A percentile compares a stretch with the other conserved stretches of the same genome.
Conservation (phyloP, 2,888 invertebrate genomes). For the Hypsopygia costalis region DNA sequence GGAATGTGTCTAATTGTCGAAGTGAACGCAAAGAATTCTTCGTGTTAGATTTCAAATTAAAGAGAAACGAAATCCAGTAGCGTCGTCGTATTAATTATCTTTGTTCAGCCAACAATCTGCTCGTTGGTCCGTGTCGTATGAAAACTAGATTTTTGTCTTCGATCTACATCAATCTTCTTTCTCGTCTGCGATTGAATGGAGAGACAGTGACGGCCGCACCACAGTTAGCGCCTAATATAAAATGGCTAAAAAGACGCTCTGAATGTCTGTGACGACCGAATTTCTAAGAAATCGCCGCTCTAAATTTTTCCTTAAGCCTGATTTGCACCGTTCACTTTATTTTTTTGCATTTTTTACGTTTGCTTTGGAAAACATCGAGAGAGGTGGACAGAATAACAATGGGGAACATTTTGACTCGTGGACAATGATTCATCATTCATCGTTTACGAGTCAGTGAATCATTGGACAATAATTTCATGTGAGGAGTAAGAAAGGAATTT, state of each 20-base stretch:
- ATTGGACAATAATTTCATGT: background rate
- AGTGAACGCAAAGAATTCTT: slow-evolving; percentile 56
- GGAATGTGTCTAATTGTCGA: slow-evolving; percentile 71
- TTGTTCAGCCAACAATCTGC: slow-evolving; percentile 9
- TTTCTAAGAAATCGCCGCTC: background rate
- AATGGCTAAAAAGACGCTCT: background rate
- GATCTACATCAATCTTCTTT: too few relatives aligned
- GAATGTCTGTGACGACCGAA: background rate
- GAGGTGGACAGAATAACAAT: background rate
- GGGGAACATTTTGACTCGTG: background rate
- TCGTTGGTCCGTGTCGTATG: background rate
- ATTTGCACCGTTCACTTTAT: background rate
- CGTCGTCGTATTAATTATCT: slow-evolving; percentile 24
- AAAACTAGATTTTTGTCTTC: too few relatives aligned
- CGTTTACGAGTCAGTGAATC: too few relatives aligned
- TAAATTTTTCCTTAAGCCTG: background rate
- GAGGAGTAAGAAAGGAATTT: too few relatives aligned
- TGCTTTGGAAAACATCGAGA: background rate
- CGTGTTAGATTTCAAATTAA: slow-evolving; percentile 64
- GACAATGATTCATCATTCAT: slow-evolving; percentile 2
- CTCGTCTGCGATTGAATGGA: too few relatives aligned
- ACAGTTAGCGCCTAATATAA: too few relatives aligned
- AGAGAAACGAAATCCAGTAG: slow-evolving; percentile 47
- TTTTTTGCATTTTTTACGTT: background rate
- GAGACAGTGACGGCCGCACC: too few relatives aligned